These are phyloP conservation scores for Amazona vittata DNA, from an alignment of 2,113 vertebrate genomes.

Conservation along the genomic window DNA sequence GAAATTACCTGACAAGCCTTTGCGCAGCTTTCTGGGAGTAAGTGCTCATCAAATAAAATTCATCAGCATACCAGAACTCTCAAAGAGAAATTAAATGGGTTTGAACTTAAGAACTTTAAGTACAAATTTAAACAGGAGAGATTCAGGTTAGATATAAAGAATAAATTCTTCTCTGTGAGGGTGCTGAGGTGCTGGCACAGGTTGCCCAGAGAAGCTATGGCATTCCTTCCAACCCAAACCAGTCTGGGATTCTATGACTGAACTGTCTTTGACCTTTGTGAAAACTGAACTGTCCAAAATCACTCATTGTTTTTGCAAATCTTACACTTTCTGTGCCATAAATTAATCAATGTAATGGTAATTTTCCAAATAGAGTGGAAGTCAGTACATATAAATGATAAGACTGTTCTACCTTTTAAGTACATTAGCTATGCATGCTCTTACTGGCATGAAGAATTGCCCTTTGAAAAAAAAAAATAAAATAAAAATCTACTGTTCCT, in stretches of 20 bases:
- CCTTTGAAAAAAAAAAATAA: background rate
- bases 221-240: background rate
- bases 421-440: background rate
- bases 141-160: background rate
- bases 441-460: background rate
- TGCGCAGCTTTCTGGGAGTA: background rate
- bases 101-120: background rate
- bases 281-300: background rate
- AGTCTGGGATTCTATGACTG: background rate
- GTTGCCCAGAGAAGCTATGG: background rate
- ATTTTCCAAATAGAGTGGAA: background rate
- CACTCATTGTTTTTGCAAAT: background rate
- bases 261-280: background rate
- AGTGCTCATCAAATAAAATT: background rate
- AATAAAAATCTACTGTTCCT: background rate
- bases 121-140: background rate
- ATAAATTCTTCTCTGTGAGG: background rate
- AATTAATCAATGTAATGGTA: background rate
- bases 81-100: background rate
- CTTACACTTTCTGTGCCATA: background rate
- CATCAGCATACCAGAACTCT: background rate
- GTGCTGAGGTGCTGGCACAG: background rate
- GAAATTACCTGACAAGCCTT: background rate
- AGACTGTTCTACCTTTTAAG: background rate
- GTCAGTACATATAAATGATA: background rate